Conservation (phyloP, 2,888 invertebrate species). For the Crematogaster levior region DNA sequence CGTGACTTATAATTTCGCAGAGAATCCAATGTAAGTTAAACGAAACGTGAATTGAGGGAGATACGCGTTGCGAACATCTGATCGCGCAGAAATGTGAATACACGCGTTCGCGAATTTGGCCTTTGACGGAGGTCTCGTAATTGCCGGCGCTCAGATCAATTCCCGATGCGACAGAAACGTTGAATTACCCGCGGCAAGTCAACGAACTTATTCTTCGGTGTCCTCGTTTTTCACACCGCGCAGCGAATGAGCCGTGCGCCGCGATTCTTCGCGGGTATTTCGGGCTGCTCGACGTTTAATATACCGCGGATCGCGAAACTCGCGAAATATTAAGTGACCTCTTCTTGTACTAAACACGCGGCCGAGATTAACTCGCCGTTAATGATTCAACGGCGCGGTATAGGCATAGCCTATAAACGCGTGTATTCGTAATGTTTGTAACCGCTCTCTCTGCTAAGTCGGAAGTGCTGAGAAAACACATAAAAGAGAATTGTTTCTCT, state of each 20-base stretch:
- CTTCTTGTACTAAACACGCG: slow-evolving; percentile 47
- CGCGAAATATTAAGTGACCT: slow-evolving; percentile 53
- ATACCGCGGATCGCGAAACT: slow-evolving; percentile 51
- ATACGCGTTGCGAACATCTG: not conserved
- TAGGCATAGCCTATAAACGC: slow-evolving; percentile 24
- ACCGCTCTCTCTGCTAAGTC: not conserved
- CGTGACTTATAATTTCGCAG: not conserved
- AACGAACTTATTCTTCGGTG: slow-evolving; percentile 49
- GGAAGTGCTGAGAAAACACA: not conserved
- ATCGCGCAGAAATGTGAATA: not conserved
- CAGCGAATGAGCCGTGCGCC: not conserved
- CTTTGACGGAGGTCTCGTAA: not conserved
- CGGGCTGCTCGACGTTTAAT: slow-evolving; percentile 54
- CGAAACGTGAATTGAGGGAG: not conserved
- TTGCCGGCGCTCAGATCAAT: slow-evolving; percentile 22
- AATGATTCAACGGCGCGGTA: slow-evolving; percentile 45
- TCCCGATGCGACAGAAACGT: slow-evolving; percentile 36
- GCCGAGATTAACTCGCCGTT: slow-evolving; percentile 51
- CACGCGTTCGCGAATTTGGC: not conserved
- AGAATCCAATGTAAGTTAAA: not conserved
- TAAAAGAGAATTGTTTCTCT: not conserved
- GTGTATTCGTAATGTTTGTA: not conserved
- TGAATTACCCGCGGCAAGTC: slow-evolving; percentile 49
- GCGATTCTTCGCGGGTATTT: slow-evolving; percentile 57
- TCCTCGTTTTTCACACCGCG: slow-evolving; percentile 42